phyloP scores from a whole-genome alignment of 2,888 invertebrate species.

The Oasisia sp. region DNA sequence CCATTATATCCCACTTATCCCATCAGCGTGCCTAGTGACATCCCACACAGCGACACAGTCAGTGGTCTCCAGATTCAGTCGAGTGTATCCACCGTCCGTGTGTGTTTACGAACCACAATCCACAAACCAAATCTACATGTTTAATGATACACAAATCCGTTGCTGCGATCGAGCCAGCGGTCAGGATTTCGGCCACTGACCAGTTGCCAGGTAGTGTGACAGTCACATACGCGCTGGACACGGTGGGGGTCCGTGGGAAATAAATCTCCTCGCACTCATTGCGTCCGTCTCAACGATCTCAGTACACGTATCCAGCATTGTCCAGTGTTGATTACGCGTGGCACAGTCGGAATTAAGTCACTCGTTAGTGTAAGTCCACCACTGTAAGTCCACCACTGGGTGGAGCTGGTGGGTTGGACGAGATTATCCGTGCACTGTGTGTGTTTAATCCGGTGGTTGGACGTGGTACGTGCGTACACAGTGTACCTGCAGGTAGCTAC shows the following conservation, averaged over 20 bases:
- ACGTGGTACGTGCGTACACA: not conserved
- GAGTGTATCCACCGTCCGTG: not conserved
- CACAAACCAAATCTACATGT: not conserved
- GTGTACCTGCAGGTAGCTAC: not conserved
- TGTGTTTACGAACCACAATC: not conserved
- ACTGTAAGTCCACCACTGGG: not conserved
- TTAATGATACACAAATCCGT: not conserved
- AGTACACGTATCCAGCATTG: not conserved
- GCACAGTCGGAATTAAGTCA: not conserved
- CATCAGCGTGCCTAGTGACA: not conserved
- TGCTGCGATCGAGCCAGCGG: not conserved
- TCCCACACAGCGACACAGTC: not conserved
- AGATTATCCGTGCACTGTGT: not conserved
- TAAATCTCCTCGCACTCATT: not conserved
- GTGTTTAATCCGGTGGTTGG: not conserved
- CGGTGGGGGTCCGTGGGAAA: not conserved
- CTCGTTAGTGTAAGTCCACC: not conserved
- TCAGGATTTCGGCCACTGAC: not conserved
- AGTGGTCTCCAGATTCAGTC: not conserved
- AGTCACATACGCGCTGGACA: not conserved
- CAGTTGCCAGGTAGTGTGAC: not conserved
- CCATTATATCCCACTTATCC: not conserved
- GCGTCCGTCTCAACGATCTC: not conserved
- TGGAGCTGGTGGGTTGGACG: not conserved
- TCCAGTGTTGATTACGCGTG: not conserved